Evolutionary conservation across 2,113 vertebrate species (phyloP), one percentile per base, ranked within the genome.

Genomic region (Noctilio leporinus): DNA sequence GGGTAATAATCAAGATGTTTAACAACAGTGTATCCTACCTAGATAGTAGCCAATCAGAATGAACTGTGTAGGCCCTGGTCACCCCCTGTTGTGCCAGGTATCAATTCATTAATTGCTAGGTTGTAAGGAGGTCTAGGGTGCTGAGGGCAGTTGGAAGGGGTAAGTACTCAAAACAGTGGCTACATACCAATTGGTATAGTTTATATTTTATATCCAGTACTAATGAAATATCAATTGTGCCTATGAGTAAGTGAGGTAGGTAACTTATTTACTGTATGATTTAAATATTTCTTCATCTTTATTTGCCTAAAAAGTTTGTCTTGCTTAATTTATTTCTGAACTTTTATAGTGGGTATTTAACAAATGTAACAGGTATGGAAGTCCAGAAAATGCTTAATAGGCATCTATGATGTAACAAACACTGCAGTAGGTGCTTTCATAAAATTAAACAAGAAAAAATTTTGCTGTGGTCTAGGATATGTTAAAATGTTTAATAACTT

Each of bases 291-390:
- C 30, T 73, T 89, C 57, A 83, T 92, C 14, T 85, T 49, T 47
- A 53, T 51, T 93, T 86, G 45, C 22, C 57, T 80, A 62, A 85
- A 80, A 75, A 26, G 11, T 38, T 75, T 67, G 38, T 69, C 35
- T 62, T 70, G 43, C 28, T 94, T 89, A 76, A 43, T 82, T 92
- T 67, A 83, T 45, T 93, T 86, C 38, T 90, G 69, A 91, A 75
- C 69, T 81, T 53, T 95, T 91, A 72, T 20, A 62, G 45, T 64
- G 43, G 20, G 10, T 33, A 30, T 26, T 40, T n/a, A 81, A 82
- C 10, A 75, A 87, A 47, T 51, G 65, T 53, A 82, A 83, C 4
- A 81, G n/a, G 45, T 72, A 72, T 14, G 47, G 24, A 94, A 89
- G 53, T 69, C 26, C 17, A 82, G 16, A 43, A 94, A 82, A 82